These are phyloP conservation scores for Passer domesticus DNA, from an alignment of 2,113 vertebrate species.

Conservation along the genomic window DNA sequence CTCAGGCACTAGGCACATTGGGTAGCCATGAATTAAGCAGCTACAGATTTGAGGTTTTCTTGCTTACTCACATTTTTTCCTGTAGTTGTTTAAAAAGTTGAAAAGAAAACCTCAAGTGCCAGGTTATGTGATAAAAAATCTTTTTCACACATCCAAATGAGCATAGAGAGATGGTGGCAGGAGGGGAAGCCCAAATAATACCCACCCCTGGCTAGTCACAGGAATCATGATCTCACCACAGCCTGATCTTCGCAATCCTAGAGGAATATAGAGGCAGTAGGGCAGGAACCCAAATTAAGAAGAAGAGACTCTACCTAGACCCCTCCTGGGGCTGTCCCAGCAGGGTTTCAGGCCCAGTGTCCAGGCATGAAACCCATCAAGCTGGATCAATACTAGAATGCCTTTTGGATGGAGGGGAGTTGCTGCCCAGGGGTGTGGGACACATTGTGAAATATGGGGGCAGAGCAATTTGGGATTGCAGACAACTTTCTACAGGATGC, in stretches of 20 bases:
- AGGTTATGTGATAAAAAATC: not conserved
- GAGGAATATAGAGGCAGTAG: not conserved
- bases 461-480: not conserved
- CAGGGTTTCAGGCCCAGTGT: not conserved
- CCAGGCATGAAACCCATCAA: not conserved
- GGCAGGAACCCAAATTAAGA: not conserved
- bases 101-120: not conserved
- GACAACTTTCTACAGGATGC: not conserved
- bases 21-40: not conserved
- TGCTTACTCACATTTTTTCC: not conserved
- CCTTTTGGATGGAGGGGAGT: not conserved
- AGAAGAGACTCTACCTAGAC: not conserved
- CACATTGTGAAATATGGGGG: rapidly evolving
- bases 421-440: not conserved
- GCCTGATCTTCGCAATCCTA: not conserved
- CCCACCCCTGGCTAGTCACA: not conserved
- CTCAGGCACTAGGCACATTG: not conserved
- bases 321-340: not conserved
- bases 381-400: not conserved
- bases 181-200: not conserved
- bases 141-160: not conserved
- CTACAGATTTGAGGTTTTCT: not conserved
- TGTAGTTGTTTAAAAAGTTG: not conserved
- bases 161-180: not conserved
- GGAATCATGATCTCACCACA: not conserved